Evolutionary conservation across 2,888 invertebrate genomes (phyloP), one percentile per base, ranked within the genome.

Genomic region (Habrosyne pyritoides): DNA sequence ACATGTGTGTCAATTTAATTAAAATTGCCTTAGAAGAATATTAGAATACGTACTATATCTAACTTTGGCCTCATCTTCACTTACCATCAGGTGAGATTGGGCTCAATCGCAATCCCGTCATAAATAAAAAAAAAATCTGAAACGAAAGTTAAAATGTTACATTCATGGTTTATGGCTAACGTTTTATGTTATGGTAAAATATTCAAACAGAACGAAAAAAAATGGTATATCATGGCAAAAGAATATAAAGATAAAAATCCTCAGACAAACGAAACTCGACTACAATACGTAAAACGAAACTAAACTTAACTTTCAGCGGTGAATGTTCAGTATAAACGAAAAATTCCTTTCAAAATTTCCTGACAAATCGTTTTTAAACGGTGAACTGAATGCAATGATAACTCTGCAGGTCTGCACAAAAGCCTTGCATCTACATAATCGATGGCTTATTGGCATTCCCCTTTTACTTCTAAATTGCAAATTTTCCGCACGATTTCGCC

Each of bases 391-490:
- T 87, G 86, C 83, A 84, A 84, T 89, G 90, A 91, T 89, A 90
- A 88, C 87, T 82, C 77, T 81, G 83, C 85, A 86, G 74, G 76
- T 79, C 73, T 80, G 84, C 84, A 88, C 88, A 89, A 90, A 87
- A 86, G 86, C 77, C 83, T 80, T 88, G 89, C 87, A 91, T 91
- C 89, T 90, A 81, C 90, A 91, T 91, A 91, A 91, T 90, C 91
- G 91, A 91, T 89, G 86, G 87, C 88, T 89, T 91, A 91, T 90
- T 90, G 91, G 83, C 83, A 83, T 89, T 89, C 91, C 89, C 88
- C 86, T 85, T 87, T 89, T 89, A 90, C 89, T 91, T 89, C 87
- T 87, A 91, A 92, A 92, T 90, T 91, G 91, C 91, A 90, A 91
- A 92, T 92, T 91, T 92, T 92, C 90, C 88, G 83, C 91, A 87